These are phyloP conservation scores for Melanotaenia maccullochi DNA, from an alignment of 2,797 vertebrate genomes.

Conservation along the genomic window DNA sequence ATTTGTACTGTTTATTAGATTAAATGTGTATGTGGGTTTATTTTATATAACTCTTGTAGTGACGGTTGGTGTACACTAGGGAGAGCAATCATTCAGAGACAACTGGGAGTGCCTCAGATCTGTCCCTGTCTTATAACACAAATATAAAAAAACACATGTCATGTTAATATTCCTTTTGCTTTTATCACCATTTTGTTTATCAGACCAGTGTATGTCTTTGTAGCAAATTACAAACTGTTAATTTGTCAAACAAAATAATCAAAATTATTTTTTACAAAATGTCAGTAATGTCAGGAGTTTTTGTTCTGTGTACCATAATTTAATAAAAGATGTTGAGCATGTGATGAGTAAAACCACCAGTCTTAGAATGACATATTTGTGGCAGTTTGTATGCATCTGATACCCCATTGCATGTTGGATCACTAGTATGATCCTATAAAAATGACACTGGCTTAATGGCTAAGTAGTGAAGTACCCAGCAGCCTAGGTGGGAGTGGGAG, in stretches of 20 bases:
- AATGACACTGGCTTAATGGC: conserved; percentile 22
- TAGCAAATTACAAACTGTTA: background rate
- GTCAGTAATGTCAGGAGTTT: too few relatives aligned
- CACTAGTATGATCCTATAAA: background rate
- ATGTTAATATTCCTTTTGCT: background rate
- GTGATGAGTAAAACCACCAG: background rate
- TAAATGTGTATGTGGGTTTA: background rate
- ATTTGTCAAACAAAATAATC: background rate
- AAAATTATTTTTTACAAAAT: too few relatives aligned
- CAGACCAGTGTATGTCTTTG: background rate
- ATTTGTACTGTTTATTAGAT: background rate
- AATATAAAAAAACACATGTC: conserved; percentile 23
- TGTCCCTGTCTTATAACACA: background rate
- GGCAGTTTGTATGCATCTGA: background rate
- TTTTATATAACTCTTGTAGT: conserved; percentile 51
- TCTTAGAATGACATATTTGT: background rate
- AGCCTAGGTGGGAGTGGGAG: conserved; percentile 29
- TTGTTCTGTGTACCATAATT: background rate
- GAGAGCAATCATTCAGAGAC: conserved; percentile 59
- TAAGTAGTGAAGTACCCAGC: conserved; percentile 8
- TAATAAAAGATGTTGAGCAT: background rate
- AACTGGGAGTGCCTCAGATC: conserved; percentile 10
- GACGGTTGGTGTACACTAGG: conserved; percentile 64
- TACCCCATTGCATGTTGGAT: background rate
- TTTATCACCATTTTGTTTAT: too few relatives aligned